Evolutionary conservation across 2,797 vertebrate genomes (phyloP), one percentile per base, ranked within the genome.

Genomic region (Jordanella pulchra): DNA sequence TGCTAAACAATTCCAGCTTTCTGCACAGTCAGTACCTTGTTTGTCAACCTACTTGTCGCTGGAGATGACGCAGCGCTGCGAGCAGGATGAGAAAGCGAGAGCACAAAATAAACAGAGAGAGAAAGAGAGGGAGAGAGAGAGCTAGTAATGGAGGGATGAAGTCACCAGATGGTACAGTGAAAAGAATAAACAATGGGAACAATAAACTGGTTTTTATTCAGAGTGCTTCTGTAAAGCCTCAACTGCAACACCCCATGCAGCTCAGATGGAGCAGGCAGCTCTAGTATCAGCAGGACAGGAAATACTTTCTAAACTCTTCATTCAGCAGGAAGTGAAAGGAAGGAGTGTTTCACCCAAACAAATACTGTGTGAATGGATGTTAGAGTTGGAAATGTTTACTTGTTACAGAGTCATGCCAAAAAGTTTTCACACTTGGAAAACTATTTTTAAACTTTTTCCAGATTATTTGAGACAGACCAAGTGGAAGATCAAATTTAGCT

Each of bases 101-200:
- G 79, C 75, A 79, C 30, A 51, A 80, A 70, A 83, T 25, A 54
- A 68, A 84, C 84, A 86, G 73, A 85, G 35, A 39, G 35, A 39
- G 35, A 39, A 39, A 39, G 9, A 23, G 18, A 58, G 2, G 35
- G 77, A 83, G 78, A 39, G 51, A 81, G 66, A 75, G 75, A 48
- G 1, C 17, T 18, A 50, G 71, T 42, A 78, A 27, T 60, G 68
- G 72, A 73, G 84, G 66, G 71, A 78, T 64, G 73, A 35, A 76
- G 83, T 84, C 89, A 80, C 90, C 91, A 91, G 91, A 92, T 90
- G 91, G 90, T 86, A 91, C 91, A 87, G 89, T 84, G 79, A 83
- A 87, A 86, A 89, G 77, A 92, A 89, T 88, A 77, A 74, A 92
- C 90, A 92, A 89, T 90, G 84, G 88, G 81, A 92, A 91, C 79